phyloP scores from a whole-genome alignment of 2,797 vertebrate species.

The Aeoliscus strigatus region DNA sequence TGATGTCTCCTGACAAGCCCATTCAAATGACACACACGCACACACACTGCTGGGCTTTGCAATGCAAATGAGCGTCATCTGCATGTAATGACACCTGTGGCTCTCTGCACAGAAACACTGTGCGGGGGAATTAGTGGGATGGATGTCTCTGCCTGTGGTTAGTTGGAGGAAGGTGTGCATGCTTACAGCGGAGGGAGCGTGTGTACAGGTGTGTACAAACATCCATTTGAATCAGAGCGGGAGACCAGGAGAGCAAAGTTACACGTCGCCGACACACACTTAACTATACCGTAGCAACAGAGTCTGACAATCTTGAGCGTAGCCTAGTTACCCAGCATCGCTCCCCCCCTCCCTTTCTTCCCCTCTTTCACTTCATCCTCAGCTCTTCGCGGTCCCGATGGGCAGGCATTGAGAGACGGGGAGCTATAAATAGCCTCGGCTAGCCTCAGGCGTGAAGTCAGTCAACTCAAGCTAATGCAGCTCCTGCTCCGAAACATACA shows the following conservation, averaged over 20 bases:
- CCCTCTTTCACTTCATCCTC: constrained; percentile 38
- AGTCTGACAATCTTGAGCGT: constrained; percentile 60
- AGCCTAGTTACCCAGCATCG: constrained; percentile 65
- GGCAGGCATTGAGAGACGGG: constrained; percentile 59
- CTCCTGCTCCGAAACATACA: constrained; percentile 45
- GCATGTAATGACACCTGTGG: constrained; percentile 57
- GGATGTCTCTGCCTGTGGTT: constrained; percentile 43
- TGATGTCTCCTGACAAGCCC: constrained; percentile 30
- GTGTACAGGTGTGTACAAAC: constrained; percentile 46
- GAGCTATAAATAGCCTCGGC: constrained; percentile 66
- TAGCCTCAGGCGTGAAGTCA: constrained; percentile 60
- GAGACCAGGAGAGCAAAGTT: not conserved
- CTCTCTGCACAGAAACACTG: constrained; percentile 49
- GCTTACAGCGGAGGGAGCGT: constrained; percentile 36
- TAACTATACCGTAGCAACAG: constrained; percentile 50
- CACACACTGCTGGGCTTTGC: constrained; percentile 40
- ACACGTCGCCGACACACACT: constrained; percentile 23
- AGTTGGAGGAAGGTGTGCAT: constrained; percentile 33
- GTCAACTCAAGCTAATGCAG: constrained; percentile 60
- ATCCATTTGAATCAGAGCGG: not conserved
- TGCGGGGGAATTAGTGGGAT: constrained; percentile 13
- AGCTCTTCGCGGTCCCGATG: constrained; percentile 52
- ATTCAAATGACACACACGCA: constrained; percentile 48
- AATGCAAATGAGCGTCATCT: constrained; percentile 54
- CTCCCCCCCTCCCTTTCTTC: constrained; percentile 13